Percentiles rank a stretch among this genome's conserved stretches.
phyloP scores from a whole-genome alignment of 2,888 invertebrate genomes.

The Griposia aprilina region DNA sequence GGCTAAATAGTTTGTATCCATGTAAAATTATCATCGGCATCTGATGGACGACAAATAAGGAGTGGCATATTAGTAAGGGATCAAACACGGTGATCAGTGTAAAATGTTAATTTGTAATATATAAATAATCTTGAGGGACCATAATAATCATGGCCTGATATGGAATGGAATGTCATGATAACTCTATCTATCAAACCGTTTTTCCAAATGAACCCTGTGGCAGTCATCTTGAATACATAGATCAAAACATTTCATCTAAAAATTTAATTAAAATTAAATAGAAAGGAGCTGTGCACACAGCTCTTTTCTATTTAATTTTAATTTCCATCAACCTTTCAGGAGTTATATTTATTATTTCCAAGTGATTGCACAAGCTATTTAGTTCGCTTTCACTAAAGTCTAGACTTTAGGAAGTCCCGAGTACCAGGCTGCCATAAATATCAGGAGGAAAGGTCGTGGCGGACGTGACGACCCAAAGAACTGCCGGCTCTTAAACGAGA shows the following conservation, averaged over 20 bases:
- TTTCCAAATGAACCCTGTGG: neutral
- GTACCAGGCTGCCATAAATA: constrained; percentile 51
- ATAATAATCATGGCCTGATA: neutral
- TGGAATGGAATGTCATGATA: neutral
- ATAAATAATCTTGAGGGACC: neutral
- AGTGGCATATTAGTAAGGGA: neutral
- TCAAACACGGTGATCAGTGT: neutral
- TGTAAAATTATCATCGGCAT: neutral
- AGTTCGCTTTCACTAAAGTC: constrained; percentile 40
- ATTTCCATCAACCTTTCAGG: neutral
- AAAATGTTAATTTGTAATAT: neutral
- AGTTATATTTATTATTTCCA: neutral
- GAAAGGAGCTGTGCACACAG: no score
- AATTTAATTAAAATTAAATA: no score
- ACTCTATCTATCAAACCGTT: neutral
- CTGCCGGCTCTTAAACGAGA: constrained; percentile 21
- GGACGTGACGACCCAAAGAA: constrained; percentile 46
- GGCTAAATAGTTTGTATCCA: no score
- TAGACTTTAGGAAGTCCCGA: constrained; percentile 36
- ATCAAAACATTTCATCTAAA: neutral
- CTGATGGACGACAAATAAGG: neutral
- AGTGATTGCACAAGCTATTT: neutral
- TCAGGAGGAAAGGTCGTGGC: constrained; percentile 37
- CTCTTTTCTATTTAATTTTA: neutral
- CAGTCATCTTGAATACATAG: neutral